Evolutionary conservation across 1,140 invertebrate species (phyloP).

Genomic region (Piezodorus guildinii): DNA sequence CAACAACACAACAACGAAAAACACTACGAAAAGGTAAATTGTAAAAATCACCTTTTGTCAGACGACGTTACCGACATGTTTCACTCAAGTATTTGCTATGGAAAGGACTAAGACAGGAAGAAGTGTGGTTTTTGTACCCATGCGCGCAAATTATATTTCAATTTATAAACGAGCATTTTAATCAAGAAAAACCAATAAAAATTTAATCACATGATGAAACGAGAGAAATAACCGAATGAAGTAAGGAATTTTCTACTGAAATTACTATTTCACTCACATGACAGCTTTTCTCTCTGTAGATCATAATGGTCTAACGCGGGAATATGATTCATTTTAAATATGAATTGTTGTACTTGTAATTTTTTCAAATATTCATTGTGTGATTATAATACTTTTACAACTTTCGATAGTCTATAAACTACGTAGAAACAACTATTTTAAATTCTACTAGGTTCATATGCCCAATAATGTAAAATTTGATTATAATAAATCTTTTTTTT

Average conservation of each 20-base stretch:
- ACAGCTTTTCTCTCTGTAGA: conserved; percentile 5
- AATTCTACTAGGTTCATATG: no score
- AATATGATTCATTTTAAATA: background rate
- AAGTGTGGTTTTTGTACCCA: conserved; percentile 23
- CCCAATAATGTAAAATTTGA: no score
- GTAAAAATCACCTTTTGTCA: conserved; percentile 56
- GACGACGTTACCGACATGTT: conserved; percentile 58
- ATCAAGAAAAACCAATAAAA: background rate
- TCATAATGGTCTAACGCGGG: conserved; percentile 7
- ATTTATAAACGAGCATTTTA: background rate
- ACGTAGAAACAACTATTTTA: no score
- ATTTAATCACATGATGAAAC: conserved; percentile 1
- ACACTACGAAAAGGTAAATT: background rate
- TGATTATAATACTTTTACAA: no score
- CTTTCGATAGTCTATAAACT: no score
- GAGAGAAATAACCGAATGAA: background rate
- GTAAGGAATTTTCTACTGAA: background rate
- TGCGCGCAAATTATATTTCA: conserved; percentile 20
- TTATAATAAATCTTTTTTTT: no score
- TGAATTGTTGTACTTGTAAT: background rate
- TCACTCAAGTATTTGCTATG: conserved; percentile 52
- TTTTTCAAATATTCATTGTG: background rate
- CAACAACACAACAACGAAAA: background rate
- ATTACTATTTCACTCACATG: conserved; percentile 10
- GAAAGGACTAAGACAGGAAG: conserved; percentile 43